phyloP scores from a whole-genome alignment of 2,888 invertebrate species.

The Netelia melanura region DNA sequence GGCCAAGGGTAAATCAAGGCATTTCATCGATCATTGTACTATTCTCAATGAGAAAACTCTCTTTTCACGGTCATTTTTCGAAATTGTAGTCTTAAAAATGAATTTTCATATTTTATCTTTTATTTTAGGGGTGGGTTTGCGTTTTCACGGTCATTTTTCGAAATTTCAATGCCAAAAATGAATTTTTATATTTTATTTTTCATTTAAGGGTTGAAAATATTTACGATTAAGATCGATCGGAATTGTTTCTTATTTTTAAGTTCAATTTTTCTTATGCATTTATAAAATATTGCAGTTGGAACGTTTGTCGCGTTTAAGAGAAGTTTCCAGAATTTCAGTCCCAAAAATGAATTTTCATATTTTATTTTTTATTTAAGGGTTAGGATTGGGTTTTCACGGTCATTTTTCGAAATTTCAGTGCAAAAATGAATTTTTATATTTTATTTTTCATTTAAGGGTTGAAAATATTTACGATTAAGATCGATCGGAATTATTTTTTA shows the following conservation, averaged over 20 bases:
- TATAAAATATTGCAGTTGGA: neutral
- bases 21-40: neutral
- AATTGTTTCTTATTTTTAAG: too few relatives aligned
- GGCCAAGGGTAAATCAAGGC: neutral
- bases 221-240: too few relatives aligned
- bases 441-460: neutral
- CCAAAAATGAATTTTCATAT: neutral
- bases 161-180: too few relatives aligned
- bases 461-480: neutral
- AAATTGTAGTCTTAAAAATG: neutral
- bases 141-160: too few relatives aligned
- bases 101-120: neutral
- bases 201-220: neutral
- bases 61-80: neutral
- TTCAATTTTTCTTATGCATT: neutral
- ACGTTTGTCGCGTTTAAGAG: neutral
- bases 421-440: too few relatives aligned
- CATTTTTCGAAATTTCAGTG: too few relatives aligned
- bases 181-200: too few relatives aligned
- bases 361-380: too few relatives aligned
- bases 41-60: neutral
- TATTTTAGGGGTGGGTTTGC: too few relatives aligned
- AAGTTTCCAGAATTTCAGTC: slow-evolving; percentile 25
- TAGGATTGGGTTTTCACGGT: too few relatives aligned
- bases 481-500: too few relatives aligned